These are phyloP conservation scores for Drosophila koepferae DNA, from an alignment of 2,888 invertebrate genomes.

Conservation along the genomic window DNA sequence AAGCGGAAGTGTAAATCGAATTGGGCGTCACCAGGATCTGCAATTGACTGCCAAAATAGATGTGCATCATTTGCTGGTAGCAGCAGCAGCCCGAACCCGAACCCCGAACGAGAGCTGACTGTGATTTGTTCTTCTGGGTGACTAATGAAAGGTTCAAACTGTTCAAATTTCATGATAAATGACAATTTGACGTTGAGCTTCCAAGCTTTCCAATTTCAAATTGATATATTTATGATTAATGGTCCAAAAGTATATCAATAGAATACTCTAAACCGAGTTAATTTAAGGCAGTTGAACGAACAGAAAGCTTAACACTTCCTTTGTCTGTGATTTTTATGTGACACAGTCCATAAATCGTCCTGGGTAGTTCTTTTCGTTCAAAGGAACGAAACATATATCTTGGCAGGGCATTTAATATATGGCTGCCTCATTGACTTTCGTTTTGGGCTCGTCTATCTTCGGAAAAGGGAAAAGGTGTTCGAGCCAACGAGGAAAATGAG, in stretches of 20 bases:
- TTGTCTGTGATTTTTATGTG: neutral
- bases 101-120: slow-evolving; percentile 32
- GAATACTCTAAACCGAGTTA: neutral
- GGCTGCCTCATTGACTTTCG: slow-evolving; percentile 6
- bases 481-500: slow-evolving; percentile 16
- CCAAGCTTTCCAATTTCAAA: slow-evolving; percentile 27
- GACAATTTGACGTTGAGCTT: slow-evolving; percentile 42
- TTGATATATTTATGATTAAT: slow-evolving; percentile 56
- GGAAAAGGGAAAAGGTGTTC: slow-evolving; percentile 5
- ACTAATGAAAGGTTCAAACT: slow-evolving; percentile 66
- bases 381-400: neutral
- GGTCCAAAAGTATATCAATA: neutral
- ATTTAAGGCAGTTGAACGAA: neutral
- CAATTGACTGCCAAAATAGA: slow-evolving; percentile 57
- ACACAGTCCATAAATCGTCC: neutral
- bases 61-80: slow-evolving; percentile 40
- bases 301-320: neutral
- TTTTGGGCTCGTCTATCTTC: slow-evolving; percentile 15
- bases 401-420: slow-evolving; percentile 1
- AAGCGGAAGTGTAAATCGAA: slow-evolving; percentile 75
- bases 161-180: slow-evolving; percentile 61
- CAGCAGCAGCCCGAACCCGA: slow-evolving; percentile 1
- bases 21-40: slow-evolving; percentile 52
- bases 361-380: neutral
- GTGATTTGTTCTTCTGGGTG: slow-evolving; percentile 59